Conservation (phyloP, 2,888 invertebrate species). For the Rotaria socialis region DNA sequence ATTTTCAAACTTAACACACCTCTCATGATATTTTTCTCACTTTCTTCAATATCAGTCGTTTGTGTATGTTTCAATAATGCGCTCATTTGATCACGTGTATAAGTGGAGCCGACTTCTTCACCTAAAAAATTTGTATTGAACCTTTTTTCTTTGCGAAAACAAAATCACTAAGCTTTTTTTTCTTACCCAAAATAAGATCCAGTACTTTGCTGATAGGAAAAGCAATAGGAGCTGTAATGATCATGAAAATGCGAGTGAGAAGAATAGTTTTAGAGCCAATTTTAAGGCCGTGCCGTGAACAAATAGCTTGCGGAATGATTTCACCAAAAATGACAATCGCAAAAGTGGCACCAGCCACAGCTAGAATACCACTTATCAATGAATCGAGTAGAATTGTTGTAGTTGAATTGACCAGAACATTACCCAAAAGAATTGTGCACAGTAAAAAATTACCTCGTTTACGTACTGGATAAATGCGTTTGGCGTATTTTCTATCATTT, state of each 20-base stretch:
- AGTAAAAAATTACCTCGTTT: conserved; percentile 88
- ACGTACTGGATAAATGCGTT: conserved; percentile 78
- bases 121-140: neutral
- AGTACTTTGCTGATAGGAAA: conserved; percentile 80
- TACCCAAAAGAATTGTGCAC: conserved; percentile 68
- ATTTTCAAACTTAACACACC: conserved; percentile 17
- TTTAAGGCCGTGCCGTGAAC: conserved; percentile 86
- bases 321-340: conserved; percentile 93
- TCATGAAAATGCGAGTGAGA: conserved; percentile 87
- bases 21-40: conserved; percentile 3
- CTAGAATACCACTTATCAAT: conserved; percentile 76
- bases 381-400: conserved; percentile 92
- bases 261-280: conserved; percentile 89
- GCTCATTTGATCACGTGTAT: conserved; percentile 88
- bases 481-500: conserved; percentile 73
- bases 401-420: conserved; percentile 93
- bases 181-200: conserved; percentile 78
- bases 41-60: conserved; percentile 22
- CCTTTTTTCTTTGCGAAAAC: neutral
- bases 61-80: conserved; percentile 75
- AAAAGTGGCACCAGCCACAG: conserved; percentile 81
- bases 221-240: conserved; percentile 82
- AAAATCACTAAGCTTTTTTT: neutral
- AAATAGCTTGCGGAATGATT: conserved; percentile 88
- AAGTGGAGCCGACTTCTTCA: conserved; percentile 85